Base-by-base conservation (phyloP, 2,888 invertebrate genomes). In the Meandrusa payeni region DNA sequence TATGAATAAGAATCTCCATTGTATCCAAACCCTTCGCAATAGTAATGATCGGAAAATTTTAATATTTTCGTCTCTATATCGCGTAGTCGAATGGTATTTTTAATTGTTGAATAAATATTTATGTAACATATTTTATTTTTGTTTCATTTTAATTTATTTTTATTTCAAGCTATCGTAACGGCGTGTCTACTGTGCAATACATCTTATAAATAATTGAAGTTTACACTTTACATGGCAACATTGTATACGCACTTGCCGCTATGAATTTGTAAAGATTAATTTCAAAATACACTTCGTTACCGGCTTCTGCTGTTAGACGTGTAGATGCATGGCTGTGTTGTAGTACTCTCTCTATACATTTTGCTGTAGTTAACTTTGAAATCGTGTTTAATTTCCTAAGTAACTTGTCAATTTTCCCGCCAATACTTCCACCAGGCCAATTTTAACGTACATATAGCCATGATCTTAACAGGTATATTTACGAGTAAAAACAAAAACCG, bases 101-200 rank as follows among this genome's bases (percentile, higher is more conserved):
- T 70, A 69, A 76, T 80, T 78, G 82, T 81, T 85, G 83, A 81
- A 82, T 85, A 85, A 85, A 85, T 82, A 85, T 85, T 82, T 82
- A 81, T 82, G 68, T 82, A 82, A 77, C 69, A 76, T 75, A 73
- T 61, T 61, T 56, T 61, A 72, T 76, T 76, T 80, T 79, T 73
- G 67, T 76, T 82, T 80, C 64, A 54, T 59, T 57, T 64, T 60
- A 15, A 46, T 56, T 40, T 55, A 53, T 49, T 37, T 43, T 50
- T 37, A 6, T 23, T 36, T 44, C 41, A n/a, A 43, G 37, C 51
- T 47, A 50, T 37, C 11, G 38, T 47, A 54, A 61, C 58, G 69
- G 77, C 77, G 77, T 74, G 79, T 79, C 79, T 76, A 76, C 74
- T 64, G 80, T 82, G 82, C 82, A 83, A 85, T 83, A 85, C 86